phyloP scores from a whole-genome alignment of 2,113 vertebrate genomes.

The Stercorarius parasiticus region DNA sequence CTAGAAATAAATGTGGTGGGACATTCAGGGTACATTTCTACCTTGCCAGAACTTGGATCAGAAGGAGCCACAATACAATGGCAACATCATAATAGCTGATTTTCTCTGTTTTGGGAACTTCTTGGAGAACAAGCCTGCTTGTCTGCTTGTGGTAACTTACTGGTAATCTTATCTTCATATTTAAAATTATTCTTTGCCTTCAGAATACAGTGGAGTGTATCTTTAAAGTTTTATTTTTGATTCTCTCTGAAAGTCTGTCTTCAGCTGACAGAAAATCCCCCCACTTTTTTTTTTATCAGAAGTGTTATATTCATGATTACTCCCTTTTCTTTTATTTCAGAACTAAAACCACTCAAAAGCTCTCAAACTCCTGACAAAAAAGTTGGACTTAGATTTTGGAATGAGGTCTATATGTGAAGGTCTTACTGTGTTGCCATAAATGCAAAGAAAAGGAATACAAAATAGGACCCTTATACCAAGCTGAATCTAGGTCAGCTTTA shows the following conservation, averaged over 20 bases:
- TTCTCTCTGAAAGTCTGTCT: not conserved
- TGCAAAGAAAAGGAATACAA: not conserved
- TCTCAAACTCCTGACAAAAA: not conserved
- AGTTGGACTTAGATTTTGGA: not conserved
- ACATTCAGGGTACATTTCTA: not conserved
- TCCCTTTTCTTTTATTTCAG: not conserved
- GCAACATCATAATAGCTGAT: not conserved
- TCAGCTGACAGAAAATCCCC: not conserved
- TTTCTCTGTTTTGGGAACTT: not conserved
- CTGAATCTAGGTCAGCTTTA: not conserved
- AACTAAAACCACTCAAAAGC: not conserved
- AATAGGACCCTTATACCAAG: not conserved
- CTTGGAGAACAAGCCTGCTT: not conserved
- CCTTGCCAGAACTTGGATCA: not conserved
- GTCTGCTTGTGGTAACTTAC: not conserved
- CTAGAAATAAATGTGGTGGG: not conserved
- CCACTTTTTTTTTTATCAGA: not conserved
- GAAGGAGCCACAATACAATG: not conserved
- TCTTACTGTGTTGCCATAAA: not conserved
- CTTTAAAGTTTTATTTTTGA: not conserved
- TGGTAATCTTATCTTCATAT: not conserved
- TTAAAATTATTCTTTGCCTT: not conserved
- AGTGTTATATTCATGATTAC: not conserved
- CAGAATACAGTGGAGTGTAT: not conserved
- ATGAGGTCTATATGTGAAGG: not conserved